These are phyloP conservation scores for Drosophila mimica DNA, from an alignment of 2,888 invertebrate species.

Conservation along the genomic window DNA sequence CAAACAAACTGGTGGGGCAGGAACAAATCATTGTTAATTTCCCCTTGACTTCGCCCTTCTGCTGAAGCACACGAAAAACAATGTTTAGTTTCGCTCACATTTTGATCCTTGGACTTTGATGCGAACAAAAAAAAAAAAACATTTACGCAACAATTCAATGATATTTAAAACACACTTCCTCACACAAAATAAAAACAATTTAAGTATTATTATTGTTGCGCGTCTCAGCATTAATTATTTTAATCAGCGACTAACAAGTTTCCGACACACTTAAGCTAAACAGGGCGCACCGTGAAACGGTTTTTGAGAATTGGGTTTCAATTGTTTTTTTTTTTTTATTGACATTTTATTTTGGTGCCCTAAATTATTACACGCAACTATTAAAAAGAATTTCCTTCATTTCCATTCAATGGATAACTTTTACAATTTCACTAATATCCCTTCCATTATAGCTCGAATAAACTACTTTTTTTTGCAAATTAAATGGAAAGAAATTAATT, in stretches of 20 bases:
- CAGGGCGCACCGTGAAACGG: neutral
- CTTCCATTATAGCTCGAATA: neutral
- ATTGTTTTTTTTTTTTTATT: neutral
- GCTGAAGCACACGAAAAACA: neutral
- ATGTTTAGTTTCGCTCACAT: neutral
- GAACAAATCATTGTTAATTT: neutral
- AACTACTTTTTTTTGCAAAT: neutral
- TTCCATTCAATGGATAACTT: neutral
- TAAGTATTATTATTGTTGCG: neutral
- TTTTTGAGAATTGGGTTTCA: neutral
- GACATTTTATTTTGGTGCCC: neutral
- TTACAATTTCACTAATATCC: neutral
- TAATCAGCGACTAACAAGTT: neutral
- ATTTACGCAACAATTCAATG: neutral
- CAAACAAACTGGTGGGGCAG: neutral
- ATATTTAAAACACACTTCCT: neutral
- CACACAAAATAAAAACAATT: neutral
- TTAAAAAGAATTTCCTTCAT: neutral
- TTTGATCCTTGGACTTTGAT: neutral
- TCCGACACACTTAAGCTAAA: neutral
- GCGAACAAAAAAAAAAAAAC: neutral
- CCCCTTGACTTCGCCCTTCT: neutral
- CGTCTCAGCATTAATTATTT: neutral
- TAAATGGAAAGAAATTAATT: neutral
- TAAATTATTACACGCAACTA: neutral